Evolutionary conservation across 2,113 vertebrate species (phyloP).

Genomic region (Oncorhynchus tshawytscha): DNA sequence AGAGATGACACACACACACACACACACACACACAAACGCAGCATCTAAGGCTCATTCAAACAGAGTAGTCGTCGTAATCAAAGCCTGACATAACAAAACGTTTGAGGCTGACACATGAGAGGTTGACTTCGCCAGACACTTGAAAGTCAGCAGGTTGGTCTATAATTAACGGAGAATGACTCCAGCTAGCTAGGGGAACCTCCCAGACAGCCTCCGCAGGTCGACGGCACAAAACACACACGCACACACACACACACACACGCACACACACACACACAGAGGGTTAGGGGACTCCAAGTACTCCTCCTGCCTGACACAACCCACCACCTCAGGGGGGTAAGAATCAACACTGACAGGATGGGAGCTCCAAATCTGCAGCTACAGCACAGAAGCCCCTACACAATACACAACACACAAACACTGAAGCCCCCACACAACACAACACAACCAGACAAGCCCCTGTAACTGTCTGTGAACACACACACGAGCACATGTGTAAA

Average conservation of each 20-base stretch:
- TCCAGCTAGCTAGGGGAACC: conserved; percentile 60
- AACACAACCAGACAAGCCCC: not conserved
- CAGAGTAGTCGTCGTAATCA: conserved; percentile 35
- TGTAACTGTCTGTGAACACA: not conserved
- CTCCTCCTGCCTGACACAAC: not conserved
- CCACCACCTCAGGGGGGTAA: not conserved
- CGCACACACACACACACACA: not conserved
- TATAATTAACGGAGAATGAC: conserved; percentile 72
- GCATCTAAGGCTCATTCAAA: conserved; percentile 6
- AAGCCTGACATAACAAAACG: conserved; percentile 44
- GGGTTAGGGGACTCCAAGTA: not conserved
- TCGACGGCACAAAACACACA: not conserved
- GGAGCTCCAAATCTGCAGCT: not conserved
- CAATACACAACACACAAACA: not conserved
- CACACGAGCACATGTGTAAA: not conserved
- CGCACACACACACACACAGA: conserved; percentile 8
- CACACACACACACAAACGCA: not conserved
- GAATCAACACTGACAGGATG: conserved; percentile 6
- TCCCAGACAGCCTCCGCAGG: conserved; percentile 13
- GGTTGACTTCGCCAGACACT: conserved; percentile 65
- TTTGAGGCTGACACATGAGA: conserved; percentile 50
- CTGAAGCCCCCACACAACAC: not conserved
- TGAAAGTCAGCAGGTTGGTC: conserved; percentile 73
- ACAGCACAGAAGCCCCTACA: not conserved
- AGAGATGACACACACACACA: conserved; percentile 11